A percentile compares a stretch with the other conserved stretches of the same genome.
Conservation (phyloP, 2,888 invertebrate species). For the Leucozona laternaria region DNA sequence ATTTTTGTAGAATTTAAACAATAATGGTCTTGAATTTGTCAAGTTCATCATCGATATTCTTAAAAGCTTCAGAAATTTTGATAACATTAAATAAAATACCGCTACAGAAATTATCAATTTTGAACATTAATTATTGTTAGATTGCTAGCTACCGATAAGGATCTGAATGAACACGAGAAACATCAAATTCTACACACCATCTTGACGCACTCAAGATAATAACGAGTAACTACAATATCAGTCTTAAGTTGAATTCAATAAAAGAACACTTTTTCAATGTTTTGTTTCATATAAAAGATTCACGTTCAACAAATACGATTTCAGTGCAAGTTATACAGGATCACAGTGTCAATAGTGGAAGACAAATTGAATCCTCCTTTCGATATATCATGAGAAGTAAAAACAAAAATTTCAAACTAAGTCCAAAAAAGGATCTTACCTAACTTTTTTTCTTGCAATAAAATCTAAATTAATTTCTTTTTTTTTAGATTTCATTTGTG, state of each 20-base stretch:
- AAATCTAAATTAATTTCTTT: background rate
- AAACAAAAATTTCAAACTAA: background rate
- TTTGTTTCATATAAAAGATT: constrained; percentile 54
- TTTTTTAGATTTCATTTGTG: constrained; percentile 36
- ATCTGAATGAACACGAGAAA: constrained; percentile 39
- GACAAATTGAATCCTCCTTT: constrained; percentile 17
- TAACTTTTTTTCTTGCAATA: background rate
- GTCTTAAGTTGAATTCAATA: constrained; percentile 14
- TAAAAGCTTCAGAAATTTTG: constrained; percentile 1
- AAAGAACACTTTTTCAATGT: constrained; percentile 21
- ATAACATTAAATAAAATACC: constrained; percentile 1
- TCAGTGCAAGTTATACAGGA: constrained; percentile 47
- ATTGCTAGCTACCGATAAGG: constrained; percentile 56
- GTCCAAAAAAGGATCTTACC: background rate
- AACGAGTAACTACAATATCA: background rate
- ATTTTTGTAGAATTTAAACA: background rate
- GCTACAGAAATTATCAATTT: constrained; percentile 49
- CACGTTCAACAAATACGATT: background rate
- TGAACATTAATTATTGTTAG: constrained; percentile 50
- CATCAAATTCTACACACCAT: constrained; percentile 25
- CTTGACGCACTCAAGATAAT: constrained; percentile 15
- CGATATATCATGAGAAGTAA: constrained; percentile 54
- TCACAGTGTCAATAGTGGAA: constrained; percentile 21
- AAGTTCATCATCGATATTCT: background rate
- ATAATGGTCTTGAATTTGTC: constrained; percentile 6